A percentile compares a stretch with the other conserved stretches of the same genome.
These are phyloP conservation scores for Pocota personata DNA, from an alignment of 2,888 invertebrate species.

Conservation along the genomic window DNA sequence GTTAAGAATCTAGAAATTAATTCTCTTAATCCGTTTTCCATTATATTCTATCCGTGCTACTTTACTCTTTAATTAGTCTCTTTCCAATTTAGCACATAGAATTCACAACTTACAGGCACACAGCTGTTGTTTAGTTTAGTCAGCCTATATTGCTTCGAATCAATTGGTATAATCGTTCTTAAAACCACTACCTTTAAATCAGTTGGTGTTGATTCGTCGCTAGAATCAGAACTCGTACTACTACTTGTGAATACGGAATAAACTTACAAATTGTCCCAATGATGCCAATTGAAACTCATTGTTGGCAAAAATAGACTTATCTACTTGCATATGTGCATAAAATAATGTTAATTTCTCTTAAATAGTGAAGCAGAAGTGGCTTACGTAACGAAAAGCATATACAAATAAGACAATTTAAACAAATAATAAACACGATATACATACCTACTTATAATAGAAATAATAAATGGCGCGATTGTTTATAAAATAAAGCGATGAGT, in stretches of 20 bases:
- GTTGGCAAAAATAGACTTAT: not conserved
- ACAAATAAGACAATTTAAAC: not conserved
- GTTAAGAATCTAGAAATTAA: conserved; percentile 9
- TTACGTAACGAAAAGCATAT: conserved; percentile 1
- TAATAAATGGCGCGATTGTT: not conserved
- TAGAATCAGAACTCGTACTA: conserved; percentile 33
- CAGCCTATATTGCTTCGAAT: not conserved
- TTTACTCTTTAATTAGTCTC: conserved; percentile 9
- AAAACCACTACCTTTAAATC: conserved; percentile 40
- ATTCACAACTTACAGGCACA: not conserved
- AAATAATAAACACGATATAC: not conserved
- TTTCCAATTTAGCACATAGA: not conserved
- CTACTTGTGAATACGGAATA: not conserved
- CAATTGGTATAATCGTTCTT: conserved; percentile 54
- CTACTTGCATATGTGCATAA: not conserved
- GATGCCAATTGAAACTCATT: not conserved
- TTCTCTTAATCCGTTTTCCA: conserved; percentile 1
- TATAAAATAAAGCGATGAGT: not conserved
- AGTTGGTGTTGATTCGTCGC: conserved; percentile 54
- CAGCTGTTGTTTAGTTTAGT: conserved; percentile 18
- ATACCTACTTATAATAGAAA: not conserved
- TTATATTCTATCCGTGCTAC: not conserved
- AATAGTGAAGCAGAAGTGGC: not conserved
- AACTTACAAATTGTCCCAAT: not conserved
- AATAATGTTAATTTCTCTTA: not conserved